Conservation (phyloP, 1,140 invertebrate species). For the Bombus sibiricus region DNA sequence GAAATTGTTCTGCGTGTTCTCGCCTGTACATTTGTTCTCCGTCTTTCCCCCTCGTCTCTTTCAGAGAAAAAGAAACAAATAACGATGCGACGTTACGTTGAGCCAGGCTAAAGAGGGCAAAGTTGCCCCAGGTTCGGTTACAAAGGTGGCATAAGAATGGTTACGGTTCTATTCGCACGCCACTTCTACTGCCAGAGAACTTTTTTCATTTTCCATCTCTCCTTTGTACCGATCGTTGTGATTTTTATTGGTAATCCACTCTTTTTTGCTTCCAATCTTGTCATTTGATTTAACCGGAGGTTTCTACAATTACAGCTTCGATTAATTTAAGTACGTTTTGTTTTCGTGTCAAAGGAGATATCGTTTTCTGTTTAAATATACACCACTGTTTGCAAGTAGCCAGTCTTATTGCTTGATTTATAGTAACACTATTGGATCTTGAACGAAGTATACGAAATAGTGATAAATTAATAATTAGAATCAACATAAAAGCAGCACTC, state of each 20-base stretch:
- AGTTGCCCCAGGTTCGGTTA: background rate
- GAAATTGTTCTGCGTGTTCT: background rate
- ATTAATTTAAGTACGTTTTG: background rate
- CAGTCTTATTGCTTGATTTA: too few relatives aligned
- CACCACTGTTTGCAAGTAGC: too few relatives aligned
- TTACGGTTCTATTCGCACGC: background rate
- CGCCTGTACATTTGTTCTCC: background rate
- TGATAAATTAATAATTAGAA: too few relatives aligned
- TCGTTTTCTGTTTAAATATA: too few relatives aligned
- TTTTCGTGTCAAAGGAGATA: background rate
- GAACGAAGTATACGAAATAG: too few relatives aligned
- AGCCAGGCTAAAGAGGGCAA: constrained; percentile 17
- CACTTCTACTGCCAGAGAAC: background rate
- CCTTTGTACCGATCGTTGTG: background rate
- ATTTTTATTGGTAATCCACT: background rate
- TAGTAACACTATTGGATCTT: too few relatives aligned
- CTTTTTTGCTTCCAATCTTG: too few relatives aligned
- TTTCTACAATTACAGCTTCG: background rate
- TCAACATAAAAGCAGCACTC: too few relatives aligned
- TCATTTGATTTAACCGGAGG: background rate
- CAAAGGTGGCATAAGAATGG: background rate
- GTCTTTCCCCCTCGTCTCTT: background rate
- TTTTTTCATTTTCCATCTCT: background rate
- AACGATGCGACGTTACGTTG: constrained; percentile 9
- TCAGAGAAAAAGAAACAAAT: background rate